Percentiles rank a stretch among this genome's conserved stretches.
Evolutionary conservation across 2,797 vertebrate species (phyloP).

Genomic region (Chelon labrosus): DNA sequence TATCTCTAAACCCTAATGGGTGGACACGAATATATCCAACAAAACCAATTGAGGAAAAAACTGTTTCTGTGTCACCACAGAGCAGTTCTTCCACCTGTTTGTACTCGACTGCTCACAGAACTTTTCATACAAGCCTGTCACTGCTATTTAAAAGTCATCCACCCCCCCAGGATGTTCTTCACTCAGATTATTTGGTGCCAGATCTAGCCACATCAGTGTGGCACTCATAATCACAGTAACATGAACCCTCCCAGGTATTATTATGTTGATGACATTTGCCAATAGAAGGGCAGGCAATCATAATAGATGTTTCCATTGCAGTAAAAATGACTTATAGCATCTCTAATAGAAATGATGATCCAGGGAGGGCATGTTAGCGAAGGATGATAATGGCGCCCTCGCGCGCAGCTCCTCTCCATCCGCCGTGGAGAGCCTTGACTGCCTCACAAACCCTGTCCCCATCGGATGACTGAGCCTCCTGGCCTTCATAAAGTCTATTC

Average conservation of each 20-base stretch:
- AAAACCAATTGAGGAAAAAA: no score
- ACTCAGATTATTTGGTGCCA: slow-evolving; percentile 38
- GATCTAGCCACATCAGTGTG: slow-evolving; percentile 40
- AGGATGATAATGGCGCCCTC: slow-evolving; percentile 57
- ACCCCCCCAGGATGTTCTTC: slow-evolving; percentile 57
- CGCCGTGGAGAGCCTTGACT: slow-evolving; percentile 63
- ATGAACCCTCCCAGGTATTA: slow-evolving; percentile 63
- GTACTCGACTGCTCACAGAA: slow-evolving; percentile 15
- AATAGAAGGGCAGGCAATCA: slow-evolving; percentile 73
- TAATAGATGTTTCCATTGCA: slow-evolving; percentile 71
- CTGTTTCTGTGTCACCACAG: no score
- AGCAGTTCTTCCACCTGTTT: no score
- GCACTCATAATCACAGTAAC: slow-evolving; percentile 59
- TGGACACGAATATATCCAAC: no score
- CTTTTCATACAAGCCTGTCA: slow-evolving; percentile 40
- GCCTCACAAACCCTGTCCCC: slow-evolving; percentile 62
- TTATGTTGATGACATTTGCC: slow-evolving; percentile 77
- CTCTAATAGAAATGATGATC: slow-evolving; percentile 61
- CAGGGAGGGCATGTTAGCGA: slow-evolving; percentile 57
- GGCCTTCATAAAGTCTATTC: slow-evolving; percentile 64
- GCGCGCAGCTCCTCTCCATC: slow-evolving; percentile 26
- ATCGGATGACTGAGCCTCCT: slow-evolving; percentile 54
- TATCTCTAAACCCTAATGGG: no score
- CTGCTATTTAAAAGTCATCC: slow-evolving; percentile 59
- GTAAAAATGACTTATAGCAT: slow-evolving; percentile 68